Evolutionary conservation across 1,140 invertebrate species (phyloP).

Genomic region (Drosophila truncata): DNA sequence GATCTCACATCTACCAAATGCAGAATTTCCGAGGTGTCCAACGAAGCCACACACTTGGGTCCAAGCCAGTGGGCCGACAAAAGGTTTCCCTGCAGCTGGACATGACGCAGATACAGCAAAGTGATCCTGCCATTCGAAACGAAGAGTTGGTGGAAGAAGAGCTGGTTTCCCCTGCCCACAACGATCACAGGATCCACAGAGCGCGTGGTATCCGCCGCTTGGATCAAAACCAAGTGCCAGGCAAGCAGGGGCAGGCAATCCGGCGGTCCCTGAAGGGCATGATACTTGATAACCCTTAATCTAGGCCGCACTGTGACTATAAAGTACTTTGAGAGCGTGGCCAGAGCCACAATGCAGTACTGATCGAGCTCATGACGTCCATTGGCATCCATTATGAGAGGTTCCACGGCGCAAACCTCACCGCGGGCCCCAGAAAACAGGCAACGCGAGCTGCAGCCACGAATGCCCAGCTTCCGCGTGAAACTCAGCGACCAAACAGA

Average conservation of each 20-base stretch:
- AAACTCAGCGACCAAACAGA: constrained; percentile 98
- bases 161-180: constrained; percentile 91
- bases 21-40: constrained; percentile 94
- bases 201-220: constrained; percentile 90
- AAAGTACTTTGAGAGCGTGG: constrained; percentile 96
- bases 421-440: constrained; percentile 97
- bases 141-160: constrained; percentile 90
- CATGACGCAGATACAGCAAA: constrained; percentile 87
- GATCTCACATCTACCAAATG: constrained; percentile 95
- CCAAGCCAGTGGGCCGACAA: constrained; percentile 95
- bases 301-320: constrained; percentile 94
- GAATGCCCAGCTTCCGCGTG: constrained; percentile 94
- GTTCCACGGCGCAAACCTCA: constrained; percentile 95
- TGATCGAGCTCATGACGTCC: constrained; percentile 90
- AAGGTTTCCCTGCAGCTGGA: constrained; percentile 89
- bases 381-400: constrained; percentile 90
- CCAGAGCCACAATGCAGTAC: constrained; percentile 95
- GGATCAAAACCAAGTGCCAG: constrained; percentile 96
- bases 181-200: constrained; percentile 94
- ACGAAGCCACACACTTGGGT: constrained; percentile 92
- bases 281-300: constrained; percentile 86
- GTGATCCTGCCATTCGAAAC: constrained; percentile 76
- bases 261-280: constrained; percentile 87
- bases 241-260: constrained; percentile 93
- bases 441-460: constrained; percentile 95